phyloP scores from a whole-genome alignment of 2,797 vertebrate genomes.

The Coilia nasus region DNA sequence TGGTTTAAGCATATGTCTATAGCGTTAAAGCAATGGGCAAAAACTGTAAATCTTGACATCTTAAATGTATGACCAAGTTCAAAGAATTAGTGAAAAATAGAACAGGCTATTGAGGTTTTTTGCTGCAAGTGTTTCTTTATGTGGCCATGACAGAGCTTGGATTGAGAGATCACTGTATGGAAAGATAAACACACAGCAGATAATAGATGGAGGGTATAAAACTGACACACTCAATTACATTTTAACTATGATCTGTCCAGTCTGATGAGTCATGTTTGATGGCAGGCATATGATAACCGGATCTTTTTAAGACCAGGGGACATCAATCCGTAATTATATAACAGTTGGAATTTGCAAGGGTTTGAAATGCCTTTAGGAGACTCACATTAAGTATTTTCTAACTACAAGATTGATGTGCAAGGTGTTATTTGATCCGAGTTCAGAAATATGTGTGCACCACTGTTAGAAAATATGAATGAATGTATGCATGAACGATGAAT shows the following conservation, averaged over 20 bases:
- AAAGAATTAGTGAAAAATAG: not conserved
- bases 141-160: not conserved
- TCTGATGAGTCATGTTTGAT: not conserved
- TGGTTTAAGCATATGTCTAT: too few relatives aligned
- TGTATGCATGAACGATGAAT: not conserved
- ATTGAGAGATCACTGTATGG: not conserved
- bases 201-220: not conserved
- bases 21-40: too few relatives aligned
- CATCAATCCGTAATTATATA: not conserved
- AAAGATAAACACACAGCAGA: not conserved
- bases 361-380: not conserved
- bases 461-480: not conserved
- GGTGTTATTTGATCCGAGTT: not conserved
- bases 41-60: too few relatives aligned
- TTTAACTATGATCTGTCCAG: not conserved
- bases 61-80: not conserved
- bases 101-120: not conserved
- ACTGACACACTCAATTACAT: not conserved
- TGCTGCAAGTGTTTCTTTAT: not conserved
- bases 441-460: not conserved
- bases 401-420: not conserved
- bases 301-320: not conserved
- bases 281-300: not conserved
- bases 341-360: too few relatives aligned
- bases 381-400: not conserved